These are phyloP conservation scores for Cyanistes caeruleus DNA, from an alignment of 2,113 vertebrate species.

Conservation along the genomic window DNA sequence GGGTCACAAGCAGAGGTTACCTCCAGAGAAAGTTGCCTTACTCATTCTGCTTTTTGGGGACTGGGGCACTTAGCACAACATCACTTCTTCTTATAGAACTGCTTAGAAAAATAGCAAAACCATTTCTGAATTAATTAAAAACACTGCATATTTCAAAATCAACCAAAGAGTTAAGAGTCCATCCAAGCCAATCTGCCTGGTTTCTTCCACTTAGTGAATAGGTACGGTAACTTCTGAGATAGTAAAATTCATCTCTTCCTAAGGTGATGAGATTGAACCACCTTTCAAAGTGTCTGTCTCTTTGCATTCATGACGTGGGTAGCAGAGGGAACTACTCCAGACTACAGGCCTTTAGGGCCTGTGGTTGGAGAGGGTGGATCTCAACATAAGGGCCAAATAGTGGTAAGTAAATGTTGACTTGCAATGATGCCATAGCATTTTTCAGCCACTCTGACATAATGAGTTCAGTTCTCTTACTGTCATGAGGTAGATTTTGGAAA, in stretches of 20 bases:
- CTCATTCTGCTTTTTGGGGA: neutral
- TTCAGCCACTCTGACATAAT: neutral
- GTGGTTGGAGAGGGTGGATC: neutral
- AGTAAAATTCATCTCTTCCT: neutral
- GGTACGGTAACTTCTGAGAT: neutral
- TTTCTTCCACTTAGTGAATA: neutral
- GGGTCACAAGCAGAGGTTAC: neutral
- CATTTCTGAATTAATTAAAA: neutral
- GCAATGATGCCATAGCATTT: neutral
- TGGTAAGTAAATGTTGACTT: neutral
- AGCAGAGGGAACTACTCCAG: neutral
- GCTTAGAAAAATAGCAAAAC: neutral
- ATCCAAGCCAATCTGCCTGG: neutral
- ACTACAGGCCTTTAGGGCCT: neutral
- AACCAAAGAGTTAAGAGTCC: neutral
- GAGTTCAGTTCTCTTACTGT: neutral
- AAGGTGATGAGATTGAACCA: neutral
- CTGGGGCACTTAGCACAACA: neutral
- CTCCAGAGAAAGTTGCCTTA: neutral
- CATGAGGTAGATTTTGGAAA: neutral
- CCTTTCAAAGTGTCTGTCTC: neutral
- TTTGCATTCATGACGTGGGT: neutral
- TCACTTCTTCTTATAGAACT: neutral
- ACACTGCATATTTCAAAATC: neutral
- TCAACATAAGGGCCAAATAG: fast-evolving